These are phyloP conservation scores for Myotis daubentonii DNA, from an alignment of 2,797 vertebrate species.

Conservation along the genomic window DNA sequence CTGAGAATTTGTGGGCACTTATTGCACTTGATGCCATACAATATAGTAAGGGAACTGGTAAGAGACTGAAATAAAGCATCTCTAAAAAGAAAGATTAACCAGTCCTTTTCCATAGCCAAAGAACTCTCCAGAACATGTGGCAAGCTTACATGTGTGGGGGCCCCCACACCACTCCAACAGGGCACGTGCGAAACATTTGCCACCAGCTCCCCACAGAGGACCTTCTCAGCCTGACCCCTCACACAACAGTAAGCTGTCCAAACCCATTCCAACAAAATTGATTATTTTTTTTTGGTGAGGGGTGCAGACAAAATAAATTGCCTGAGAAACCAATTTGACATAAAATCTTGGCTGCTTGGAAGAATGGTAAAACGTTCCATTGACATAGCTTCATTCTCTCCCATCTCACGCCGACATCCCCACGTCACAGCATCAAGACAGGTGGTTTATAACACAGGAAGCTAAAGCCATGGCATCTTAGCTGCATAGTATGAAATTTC, in stretches of 20 bases:
- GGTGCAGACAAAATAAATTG: constrained; percentile 49
- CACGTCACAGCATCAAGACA: not conserved
- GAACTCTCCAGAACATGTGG: constrained; percentile 55
- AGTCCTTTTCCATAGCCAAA: constrained; percentile 50
- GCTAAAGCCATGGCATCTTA: not conserved
- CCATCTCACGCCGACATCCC: not conserved
- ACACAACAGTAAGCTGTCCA: constrained; percentile 49
- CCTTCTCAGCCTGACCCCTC: not conserved
- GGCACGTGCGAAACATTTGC: constrained; percentile 41
- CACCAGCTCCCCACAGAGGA: not conserved
- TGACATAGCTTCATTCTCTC: not conserved
- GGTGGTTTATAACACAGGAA: not conserved
- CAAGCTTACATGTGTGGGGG: constrained; percentile 23
- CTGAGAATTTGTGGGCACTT: constrained; percentile 39
- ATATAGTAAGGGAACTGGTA: constrained; percentile 19
- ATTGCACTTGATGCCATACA: constrained; percentile 60
- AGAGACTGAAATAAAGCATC: constrained; percentile 53
- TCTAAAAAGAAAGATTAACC: constrained; percentile 62
- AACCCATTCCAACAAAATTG: constrained; percentile 28
- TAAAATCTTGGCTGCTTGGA: constrained; percentile 47
- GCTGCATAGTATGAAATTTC: not conserved
- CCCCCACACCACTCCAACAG: not conserved
- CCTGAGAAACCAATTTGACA: constrained; percentile 65
- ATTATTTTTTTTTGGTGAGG: constrained; percentile 38
- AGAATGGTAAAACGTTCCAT: constrained; percentile 59